Conservation (phyloP, 2,888 invertebrate genomes). For the Crioceris asparagi region DNA sequence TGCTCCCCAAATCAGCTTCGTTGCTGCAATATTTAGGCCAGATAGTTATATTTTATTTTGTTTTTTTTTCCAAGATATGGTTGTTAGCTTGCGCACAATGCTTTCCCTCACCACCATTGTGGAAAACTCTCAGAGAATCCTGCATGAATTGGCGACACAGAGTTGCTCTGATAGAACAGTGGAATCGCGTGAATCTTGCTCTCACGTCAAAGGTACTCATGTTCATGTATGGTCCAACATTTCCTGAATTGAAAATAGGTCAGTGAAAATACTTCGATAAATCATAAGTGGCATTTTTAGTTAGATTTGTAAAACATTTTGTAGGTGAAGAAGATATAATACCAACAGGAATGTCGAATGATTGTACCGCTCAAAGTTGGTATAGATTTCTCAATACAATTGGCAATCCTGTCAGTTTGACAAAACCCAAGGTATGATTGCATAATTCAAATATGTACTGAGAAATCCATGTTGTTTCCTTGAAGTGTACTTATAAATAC, state of each 20-base stretch:
- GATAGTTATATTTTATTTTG: too few species aligned
- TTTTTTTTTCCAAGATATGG: too few species aligned
- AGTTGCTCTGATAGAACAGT: slow-evolving; percentile 83
- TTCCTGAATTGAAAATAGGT: slow-evolving; percentile 74
- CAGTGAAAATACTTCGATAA: slow-evolving; percentile 6
- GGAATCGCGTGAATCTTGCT: slow-evolving; percentile 87
- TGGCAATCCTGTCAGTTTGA: slow-evolving; percentile 89
- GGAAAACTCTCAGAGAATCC: slow-evolving; percentile 90
- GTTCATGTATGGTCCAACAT: slow-evolving; percentile 81
- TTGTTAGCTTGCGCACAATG: slow-evolving; percentile 63
- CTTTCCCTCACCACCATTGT: slow-evolving; percentile 90
- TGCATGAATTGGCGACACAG: slow-evolving; percentile 92
- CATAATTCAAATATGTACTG: not conserved
- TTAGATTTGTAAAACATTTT: slow-evolving; percentile 14
- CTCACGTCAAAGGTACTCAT: slow-evolving; percentile 73
- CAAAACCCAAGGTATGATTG: slow-evolving; percentile 62
- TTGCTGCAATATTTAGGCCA: too few species aligned
- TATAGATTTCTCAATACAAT: slow-evolving; percentile 88
- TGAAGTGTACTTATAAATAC: too few species aligned
- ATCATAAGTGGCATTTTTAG: not conserved
- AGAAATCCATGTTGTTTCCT: not conserved
- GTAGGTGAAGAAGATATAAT: slow-evolving; percentile 83
- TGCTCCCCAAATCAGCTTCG: too few species aligned
- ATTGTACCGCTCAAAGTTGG: slow-evolving; percentile 92
- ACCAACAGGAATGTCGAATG: slow-evolving; percentile 73